Conservation (phyloP, 2,113 vertebrate species). For the Plecotus auritus region DNA sequence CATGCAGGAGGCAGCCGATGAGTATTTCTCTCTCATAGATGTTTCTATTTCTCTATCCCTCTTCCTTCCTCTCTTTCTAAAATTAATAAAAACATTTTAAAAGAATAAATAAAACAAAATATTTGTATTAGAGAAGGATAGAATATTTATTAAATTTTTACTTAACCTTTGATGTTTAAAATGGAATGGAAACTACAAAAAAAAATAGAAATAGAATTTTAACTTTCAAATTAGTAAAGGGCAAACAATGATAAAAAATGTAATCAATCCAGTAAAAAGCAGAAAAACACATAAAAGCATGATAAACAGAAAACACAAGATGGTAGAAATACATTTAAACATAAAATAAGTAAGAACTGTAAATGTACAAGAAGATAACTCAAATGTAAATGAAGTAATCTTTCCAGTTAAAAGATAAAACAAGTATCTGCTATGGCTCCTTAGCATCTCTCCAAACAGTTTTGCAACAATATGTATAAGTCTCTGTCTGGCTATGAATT, state of each 20-base stretch:
- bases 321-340: neutral
- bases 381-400: neutral
- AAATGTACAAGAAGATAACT: neutral
- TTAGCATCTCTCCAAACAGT: neutral
- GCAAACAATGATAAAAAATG: neutral
- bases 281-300: neutral
- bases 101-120: neutral
- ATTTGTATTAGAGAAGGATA: neutral
- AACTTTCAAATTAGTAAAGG: neutral
- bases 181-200: neutral
- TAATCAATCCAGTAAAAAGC: neutral
- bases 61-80: too few species aligned
- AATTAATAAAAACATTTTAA: too few species aligned
- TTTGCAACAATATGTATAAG: neutral
- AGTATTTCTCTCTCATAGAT: too few species aligned
- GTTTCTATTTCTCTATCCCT: too few species aligned
- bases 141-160: neutral
- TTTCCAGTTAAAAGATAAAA: conserved; percentile 25
- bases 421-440: neutral
- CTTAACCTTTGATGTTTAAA: neutral
- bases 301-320: neutral
- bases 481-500: neutral
- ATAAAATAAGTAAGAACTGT: neutral
- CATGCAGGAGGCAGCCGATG: too few species aligned
- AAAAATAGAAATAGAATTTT: neutral